These are phyloP conservation scores for Chalcosyrphus nemorum DNA, from an alignment of 2,888 invertebrate species.

Conservation along the genomic window DNA sequence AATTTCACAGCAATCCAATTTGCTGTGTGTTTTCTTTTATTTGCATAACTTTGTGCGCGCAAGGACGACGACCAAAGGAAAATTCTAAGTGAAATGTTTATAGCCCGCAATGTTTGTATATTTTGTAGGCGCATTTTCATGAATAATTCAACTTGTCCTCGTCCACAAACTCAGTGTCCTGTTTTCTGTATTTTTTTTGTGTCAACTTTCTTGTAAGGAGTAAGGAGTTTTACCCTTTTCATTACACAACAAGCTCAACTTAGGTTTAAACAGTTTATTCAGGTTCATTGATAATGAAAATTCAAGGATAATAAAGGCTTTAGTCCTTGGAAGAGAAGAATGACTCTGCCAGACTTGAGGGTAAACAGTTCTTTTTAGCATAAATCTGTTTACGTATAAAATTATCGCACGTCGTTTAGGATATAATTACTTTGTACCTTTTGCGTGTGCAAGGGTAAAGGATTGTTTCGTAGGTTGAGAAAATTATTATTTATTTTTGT, in stretches of 20 bases:
- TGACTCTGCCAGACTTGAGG: background rate
- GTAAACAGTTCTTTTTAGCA: too few species aligned
- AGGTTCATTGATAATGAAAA: background rate
- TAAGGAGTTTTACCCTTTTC: conserved; percentile 23
- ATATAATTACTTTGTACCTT: too few species aligned
- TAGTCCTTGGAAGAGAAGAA: background rate
- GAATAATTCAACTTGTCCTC: conserved; percentile 41
- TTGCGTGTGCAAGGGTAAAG: too few species aligned
- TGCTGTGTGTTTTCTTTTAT: conserved; percentile 12
- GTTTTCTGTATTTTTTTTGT: conserved; percentile 2
- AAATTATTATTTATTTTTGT: too few species aligned
- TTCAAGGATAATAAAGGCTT: background rate
- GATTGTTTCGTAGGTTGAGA: too few species aligned
- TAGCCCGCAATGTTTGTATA: conserved; percentile 4
- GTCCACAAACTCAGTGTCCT: conserved; percentile 12
- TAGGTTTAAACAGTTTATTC: background rate
- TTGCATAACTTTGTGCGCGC: conserved; percentile 35
- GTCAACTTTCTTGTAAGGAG: background rate
- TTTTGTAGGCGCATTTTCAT: conserved; percentile 24
- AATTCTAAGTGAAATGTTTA: conserved; percentile 33
- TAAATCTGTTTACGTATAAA: too few species aligned
- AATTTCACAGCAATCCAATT: conserved; percentile 34
- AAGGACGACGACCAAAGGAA: background rate
- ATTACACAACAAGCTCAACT: background rate
- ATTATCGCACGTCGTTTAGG: too few species aligned